Percentiles rank a stretch among this genome's conserved stretches.
Evolutionary conservation across 2,888 invertebrate species (phyloP).

Genomic region (Apamea monoglypha): DNA sequence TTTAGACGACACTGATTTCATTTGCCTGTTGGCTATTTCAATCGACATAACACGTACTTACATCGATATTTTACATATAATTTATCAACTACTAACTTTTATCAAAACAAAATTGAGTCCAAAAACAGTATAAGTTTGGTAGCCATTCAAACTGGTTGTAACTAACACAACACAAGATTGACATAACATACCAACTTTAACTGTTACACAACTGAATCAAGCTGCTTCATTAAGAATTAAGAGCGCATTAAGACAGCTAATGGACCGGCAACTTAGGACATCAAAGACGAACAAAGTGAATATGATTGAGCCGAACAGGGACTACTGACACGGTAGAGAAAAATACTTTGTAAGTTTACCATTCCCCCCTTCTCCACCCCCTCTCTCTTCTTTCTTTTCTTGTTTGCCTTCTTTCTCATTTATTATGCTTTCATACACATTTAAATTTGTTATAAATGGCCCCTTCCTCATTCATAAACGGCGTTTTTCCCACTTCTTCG

Average conservation of each 20-base stretch:
- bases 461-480: not conserved
- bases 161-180: constrained; percentile 19
- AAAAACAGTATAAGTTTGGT: no score
- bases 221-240: constrained; percentile 50
- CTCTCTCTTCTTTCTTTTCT: not conserved
- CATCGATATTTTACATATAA: not conserved
- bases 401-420: not conserved
- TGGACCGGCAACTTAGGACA: constrained; percentile 34
- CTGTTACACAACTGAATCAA: constrained; percentile 24
- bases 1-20: not conserved
- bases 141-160: not conserved
- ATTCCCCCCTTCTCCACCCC: not conserved
- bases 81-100: no score
- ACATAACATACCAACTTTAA: constrained; percentile 16
- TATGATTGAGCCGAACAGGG: constrained; percentile 26
- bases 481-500: not conserved
- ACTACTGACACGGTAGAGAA: not conserved
- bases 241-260: constrained; percentile 46
- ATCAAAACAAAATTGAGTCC: not conserved
- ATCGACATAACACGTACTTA: not conserved
- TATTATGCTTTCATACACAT: not conserved
- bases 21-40: not conserved
- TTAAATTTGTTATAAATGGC: not conserved
- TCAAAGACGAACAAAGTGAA: constrained; percentile 34
- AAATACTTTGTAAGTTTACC: not conserved